Percentiles rank a stretch among this genome's conserved stretches.
Evolutionary conservation across 2,797 vertebrate species (phyloP).

Genomic region (Labroides dimidiatus): DNA sequence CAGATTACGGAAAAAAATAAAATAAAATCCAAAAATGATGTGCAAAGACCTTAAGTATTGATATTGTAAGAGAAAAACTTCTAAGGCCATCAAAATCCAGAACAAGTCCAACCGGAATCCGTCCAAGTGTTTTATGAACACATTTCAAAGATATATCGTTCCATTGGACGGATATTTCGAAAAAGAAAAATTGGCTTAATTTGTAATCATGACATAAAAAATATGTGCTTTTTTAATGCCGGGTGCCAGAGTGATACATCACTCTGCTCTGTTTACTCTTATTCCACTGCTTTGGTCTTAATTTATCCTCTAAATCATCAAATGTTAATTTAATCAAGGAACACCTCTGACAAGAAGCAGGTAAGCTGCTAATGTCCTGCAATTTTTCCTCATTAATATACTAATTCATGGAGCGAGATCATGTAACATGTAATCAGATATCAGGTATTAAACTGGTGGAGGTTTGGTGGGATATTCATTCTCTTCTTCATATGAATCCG

Average conservation of each 20-base stretch:
- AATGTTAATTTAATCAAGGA: conserved; percentile 27
- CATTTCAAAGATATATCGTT: no score
- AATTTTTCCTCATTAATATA: conserved; percentile 45
- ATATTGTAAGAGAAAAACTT: no score
- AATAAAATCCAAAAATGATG: no score
- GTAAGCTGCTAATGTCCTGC: conserved; percentile 37
- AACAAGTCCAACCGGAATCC: no score
- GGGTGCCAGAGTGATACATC: background rate
- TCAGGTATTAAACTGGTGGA: background rate
- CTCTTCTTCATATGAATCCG: no score
- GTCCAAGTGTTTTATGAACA: background rate
- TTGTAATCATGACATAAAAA: background rate
- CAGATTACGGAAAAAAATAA: no score
- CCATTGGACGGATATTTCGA: background rate
- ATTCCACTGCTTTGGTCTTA: background rate
- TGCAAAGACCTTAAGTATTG: no score
- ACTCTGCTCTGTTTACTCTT: conserved; percentile 9
- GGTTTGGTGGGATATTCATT: background rate
- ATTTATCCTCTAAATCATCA: conserved; percentile 14
- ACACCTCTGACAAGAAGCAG: conserved; percentile 16
- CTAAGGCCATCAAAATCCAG: no score
- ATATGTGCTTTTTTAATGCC: background rate
- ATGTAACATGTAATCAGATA: conserved; percentile 40
- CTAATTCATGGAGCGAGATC: conserved; percentile 35
- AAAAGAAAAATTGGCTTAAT: background rate